Conservation (phyloP, 2,797 vertebrate genomes). For the Parambassis ranga region DNA sequence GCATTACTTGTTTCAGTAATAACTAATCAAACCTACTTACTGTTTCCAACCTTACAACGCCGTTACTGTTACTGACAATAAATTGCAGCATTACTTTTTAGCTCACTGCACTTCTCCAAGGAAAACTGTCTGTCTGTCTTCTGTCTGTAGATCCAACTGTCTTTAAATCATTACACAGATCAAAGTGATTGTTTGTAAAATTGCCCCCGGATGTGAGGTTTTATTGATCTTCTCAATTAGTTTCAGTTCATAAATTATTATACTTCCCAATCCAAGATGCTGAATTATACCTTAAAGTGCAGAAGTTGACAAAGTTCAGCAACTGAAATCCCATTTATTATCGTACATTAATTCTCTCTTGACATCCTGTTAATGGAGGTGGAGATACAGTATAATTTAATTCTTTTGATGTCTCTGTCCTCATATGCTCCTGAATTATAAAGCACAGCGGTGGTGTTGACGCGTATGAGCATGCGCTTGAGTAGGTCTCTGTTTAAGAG, state of each 20-base stretch:
- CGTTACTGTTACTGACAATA: no score
- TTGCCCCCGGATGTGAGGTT: neutral
- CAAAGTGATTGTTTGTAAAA: neutral
- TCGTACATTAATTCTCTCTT: neutral
- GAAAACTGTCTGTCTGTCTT: no score
- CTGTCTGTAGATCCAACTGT: no score
- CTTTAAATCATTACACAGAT: neutral
- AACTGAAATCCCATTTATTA: neutral
- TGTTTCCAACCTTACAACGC: no score
- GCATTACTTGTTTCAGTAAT: no score
- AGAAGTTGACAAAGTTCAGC: neutral
- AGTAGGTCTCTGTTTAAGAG: neutral
- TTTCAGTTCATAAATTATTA: neutral
- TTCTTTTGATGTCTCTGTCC: neutral
- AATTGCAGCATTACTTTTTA: no score
- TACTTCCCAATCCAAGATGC: neutral
- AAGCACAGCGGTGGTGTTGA: neutral
- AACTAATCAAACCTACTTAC: no score
- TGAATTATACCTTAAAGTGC: neutral
- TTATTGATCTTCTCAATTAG: neutral
- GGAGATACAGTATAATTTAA: neutral
- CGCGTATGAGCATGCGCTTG: neutral
- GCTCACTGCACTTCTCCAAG: no score
- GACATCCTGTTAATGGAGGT: neutral
- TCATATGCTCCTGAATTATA: constrained; percentile 12